phyloP scores from a whole-genome alignment of 2,113 vertebrate genomes.

The Propithecus coquereli region DNA sequence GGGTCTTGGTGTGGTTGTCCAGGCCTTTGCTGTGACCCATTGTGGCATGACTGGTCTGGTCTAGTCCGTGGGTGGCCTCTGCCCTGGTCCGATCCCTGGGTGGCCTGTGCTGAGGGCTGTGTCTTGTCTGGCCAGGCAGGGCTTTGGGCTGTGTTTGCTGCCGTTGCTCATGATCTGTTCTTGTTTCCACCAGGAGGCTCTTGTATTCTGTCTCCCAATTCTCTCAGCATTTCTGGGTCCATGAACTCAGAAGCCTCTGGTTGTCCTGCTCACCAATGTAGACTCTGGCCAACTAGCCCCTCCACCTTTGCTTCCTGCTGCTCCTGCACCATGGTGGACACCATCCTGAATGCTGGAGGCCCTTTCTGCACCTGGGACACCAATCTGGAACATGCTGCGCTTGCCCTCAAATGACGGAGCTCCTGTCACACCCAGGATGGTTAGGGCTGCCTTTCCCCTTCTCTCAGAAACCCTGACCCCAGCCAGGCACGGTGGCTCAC shows the following conservation, averaged over 20 bases:
- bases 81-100: neutral
- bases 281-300: neutral
- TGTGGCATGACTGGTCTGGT: neutral
- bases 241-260: neutral
- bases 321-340: too few relatives aligned
- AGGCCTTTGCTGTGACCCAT: neutral
- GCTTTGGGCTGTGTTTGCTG: neutral
- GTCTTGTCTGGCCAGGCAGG: neutral
- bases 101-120: too few relatives aligned
- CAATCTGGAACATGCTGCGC: accelerated
- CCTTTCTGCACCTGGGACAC: neutral
- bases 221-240: neutral
- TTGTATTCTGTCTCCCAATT: neutral
- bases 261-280: neutral
- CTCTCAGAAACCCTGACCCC: neutral
- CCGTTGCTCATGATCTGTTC: neutral
- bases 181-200: neutral
- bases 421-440: neutral
- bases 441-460: neutral
- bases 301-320: too few relatives aligned
- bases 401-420: neutral
- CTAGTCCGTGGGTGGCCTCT: neutral
- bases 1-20: neutral
- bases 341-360: neutral
- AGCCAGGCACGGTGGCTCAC: too few relatives aligned